Evolutionary conservation across 1,140 invertebrate species (phyloP), one percentile per base, ranked within the genome.

Genomic region (Papilio aristodemus): DNA sequence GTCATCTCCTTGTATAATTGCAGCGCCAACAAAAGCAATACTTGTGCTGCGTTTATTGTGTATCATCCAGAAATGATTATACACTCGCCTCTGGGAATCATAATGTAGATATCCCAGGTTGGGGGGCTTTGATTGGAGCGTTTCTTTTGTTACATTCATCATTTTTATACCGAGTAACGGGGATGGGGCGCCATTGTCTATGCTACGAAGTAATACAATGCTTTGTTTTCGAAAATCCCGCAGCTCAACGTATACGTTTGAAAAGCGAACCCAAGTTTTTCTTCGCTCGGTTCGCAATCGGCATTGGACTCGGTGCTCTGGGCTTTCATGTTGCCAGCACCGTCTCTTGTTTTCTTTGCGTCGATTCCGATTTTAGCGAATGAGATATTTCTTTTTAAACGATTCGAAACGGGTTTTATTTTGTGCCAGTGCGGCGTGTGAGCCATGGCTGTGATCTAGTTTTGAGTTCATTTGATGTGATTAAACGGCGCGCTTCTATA

Each of bases 101-200:
- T 22, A 62, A 13, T 25, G 60, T 54, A 41, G 38, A 63, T 39
- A 25, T 54, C 38, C 36, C 59, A 62, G 59, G 63, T 50, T 25
- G 63, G 39, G 62, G 39, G 63, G 62, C 63, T 41, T 39, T 63
- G 63, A 66, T 66, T 50, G 63, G 41, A 50, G 63, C 63, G 39
- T 41, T 22, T 22, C 63, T 66, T 66, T 66, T 66, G 63, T 66
- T 66, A 50, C 63, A 22, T 50, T 66, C 63, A 66, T 66, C 63
- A 66, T 66, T 66, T 66, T 66, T 66, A 66, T 66, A 32, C 63
- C 22, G 39, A 32, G 63, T n/a, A 25, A 17, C 10, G 19, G 36
- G 37, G 60, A 41, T 39, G 60, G 60, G 60, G 37, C 7, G 39
- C 63, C n/a, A 66, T 66, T 66, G 63, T 66, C 63, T 66, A 32